Conservation (phyloP, 2,797 vertebrate genomes). For the Acanthurus tractus region DNA sequence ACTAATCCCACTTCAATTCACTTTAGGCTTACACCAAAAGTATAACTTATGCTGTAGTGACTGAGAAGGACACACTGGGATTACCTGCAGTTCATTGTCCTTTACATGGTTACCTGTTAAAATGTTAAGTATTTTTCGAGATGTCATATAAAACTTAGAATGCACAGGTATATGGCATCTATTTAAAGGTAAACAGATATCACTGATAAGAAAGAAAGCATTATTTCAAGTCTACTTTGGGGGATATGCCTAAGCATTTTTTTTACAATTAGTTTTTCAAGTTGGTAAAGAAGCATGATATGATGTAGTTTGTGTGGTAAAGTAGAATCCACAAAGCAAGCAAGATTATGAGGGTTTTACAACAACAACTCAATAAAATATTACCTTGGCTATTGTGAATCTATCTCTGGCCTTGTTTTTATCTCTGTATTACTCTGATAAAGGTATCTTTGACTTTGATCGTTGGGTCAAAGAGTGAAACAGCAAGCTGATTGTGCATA, state of each 20-base stretch:
- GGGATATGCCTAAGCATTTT: no score
- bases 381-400: slow-evolving; percentile 8
- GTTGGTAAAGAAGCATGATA: neutral
- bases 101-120: neutral
- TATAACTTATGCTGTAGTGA: neutral
- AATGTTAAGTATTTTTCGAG: neutral
- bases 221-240: no score
- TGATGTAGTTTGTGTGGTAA: neutral
- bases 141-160: neutral
- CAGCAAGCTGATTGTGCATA: neutral
- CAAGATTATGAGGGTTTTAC: neutral
- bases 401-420: slow-evolving; percentile 33
- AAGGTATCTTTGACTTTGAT: slow-evolving; percentile 6
- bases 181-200: slow-evolving; percentile 4
- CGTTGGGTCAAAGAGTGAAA: slow-evolving; percentile 19
- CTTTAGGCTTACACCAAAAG: neutral
- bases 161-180: neutral
- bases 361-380: slow-evolving; percentile 29
- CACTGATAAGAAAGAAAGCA: no score
- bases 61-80: neutral
- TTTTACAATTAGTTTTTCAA: neutral
- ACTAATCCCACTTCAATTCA: neutral
- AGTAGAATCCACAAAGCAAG: neutral
- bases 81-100: slow-evolving; percentile 14
- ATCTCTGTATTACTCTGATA: slow-evolving; percentile 31